Base-by-base conservation (phyloP, 1,140 invertebrate genomes). In the Hypsibius dujardini region DNA sequence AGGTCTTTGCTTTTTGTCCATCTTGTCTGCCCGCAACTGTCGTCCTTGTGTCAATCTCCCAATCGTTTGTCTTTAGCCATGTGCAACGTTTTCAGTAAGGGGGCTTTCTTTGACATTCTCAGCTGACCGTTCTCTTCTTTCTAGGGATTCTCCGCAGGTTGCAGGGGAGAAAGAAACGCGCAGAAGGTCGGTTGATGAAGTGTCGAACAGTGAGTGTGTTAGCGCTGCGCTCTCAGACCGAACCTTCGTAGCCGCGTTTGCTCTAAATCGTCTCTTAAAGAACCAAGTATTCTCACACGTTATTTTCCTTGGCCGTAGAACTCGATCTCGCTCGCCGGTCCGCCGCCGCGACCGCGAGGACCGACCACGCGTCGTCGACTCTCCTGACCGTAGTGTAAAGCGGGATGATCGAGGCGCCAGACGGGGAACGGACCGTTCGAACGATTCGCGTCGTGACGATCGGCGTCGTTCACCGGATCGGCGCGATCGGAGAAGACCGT, bases 401-500 rank as follows among this genome's bases (percentile, higher is more conserved):
- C 28, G 28, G 28, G 28, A 28, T 28, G 28, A 28, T 28, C 28
- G 28, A 28, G 28, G 28, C 28, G 28, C 28, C 28, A 28, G 28
- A 28, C 28, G 28, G 28, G 28, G 28, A 28, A 28, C 28, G 28
- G 28, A 28, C 28, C 28, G 28, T 28, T 28, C 28, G 28, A 28
- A 28, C 28, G 28, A 28, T 28, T 28, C 28, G 28, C 28, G 28
- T 14, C 47, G 67, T 67, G 71, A 74, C 28, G 77, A 79, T 67
- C 47, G 79, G 71, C 75, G 76, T 15, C 62, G 50, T 56, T 56
- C 62, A 3, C 62, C 62, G 12, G 40, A 42, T 42, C 62, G 12
- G 28, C 12, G 62, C 62, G 3, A 12, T 12, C 42, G 12, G 62
- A 42, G 40, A 56, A 12, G 50, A 67, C 7, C 62, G 62, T 40